A percentile compares a stretch with the other conserved stretches of the same genome.
Evolutionary conservation across 2,797 vertebrate genomes (phyloP).

Genomic region (Artibeus lituratus): DNA sequence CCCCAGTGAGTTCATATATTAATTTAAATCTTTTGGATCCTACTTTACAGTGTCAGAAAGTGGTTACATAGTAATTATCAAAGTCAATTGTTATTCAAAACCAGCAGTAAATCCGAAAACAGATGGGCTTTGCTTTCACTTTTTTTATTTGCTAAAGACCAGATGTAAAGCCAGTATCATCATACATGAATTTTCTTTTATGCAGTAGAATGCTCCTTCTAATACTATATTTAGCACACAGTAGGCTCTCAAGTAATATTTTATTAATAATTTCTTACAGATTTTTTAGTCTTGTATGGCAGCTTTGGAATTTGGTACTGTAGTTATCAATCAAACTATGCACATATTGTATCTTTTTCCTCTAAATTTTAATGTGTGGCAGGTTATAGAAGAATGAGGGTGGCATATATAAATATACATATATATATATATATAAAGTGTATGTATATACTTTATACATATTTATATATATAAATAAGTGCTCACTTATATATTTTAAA

Average conservation of each 20-base stretch:
- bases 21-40: slow-evolving; percentile 63
- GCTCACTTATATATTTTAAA: too few species aligned
- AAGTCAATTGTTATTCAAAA: slow-evolving; percentile 66
- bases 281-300: slow-evolving; percentile 40
- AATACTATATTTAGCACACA: not conserved
- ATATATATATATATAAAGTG: too few species aligned
- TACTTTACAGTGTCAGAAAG: slow-evolving; percentile 51
- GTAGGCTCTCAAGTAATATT: not conserved
- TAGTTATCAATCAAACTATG: slow-evolving; percentile 66
- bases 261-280: slow-evolving; percentile 23
- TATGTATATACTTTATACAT: too few species aligned
- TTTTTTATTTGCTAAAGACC: slow-evolving; percentile 52
- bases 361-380: slow-evolving; percentile 42
- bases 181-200: slow-evolving; percentile 1
- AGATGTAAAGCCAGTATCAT: not conserved
- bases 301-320: slow-evolving; percentile 59
- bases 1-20: slow-evolving; percentile 39
- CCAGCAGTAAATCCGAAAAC: slow-evolving; percentile 68
- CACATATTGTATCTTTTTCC: not conserved
- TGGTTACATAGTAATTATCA: slow-evolving; percentile 65
- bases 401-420: not conserved
- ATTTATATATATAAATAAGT: too few species aligned
- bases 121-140: slow-evolving; percentile 53
- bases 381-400: slow-evolving; percentile 15
- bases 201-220: slow-evolving; percentile 17